Percentiles rank a stretch among this genome's conserved stretches.
Conservation (phyloP, 2,797 vertebrate species). For the Nothura maculosa region DNA sequence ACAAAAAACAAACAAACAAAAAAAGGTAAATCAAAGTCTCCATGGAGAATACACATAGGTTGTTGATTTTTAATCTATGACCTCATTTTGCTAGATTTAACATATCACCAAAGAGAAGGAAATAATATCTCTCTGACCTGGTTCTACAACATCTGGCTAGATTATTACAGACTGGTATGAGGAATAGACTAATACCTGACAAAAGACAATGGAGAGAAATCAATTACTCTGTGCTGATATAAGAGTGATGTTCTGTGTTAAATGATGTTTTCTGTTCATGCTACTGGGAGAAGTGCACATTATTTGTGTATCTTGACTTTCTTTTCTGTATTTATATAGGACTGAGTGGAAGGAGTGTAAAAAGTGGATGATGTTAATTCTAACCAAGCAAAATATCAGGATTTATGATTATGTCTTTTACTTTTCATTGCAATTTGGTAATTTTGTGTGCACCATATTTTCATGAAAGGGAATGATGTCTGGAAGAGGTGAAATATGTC, state of each 20-base stretch:
- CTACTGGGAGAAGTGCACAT: neutral
- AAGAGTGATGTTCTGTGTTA: neutral
- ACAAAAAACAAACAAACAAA: neutral
- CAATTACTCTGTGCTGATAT: neutral
- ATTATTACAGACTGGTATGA: neutral
- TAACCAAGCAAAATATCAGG: neutral
- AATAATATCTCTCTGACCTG: neutral
- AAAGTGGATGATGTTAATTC: neutral
- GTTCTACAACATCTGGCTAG: neutral
- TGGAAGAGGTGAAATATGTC: neutral
- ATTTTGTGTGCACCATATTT: neutral
- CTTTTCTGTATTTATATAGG: neutral
- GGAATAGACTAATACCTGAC: neutral
- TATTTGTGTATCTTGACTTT: neutral
- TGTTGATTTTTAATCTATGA: neutral
- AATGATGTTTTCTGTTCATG: fast-evolving
- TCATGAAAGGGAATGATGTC: neutral
- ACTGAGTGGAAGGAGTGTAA: neutral
- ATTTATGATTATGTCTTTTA: neutral
- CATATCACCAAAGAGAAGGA: neutral
- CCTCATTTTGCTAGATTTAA: neutral
- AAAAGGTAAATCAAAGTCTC: neutral
- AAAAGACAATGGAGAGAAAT: neutral
- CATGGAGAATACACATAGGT: neutral
- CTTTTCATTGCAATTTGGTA: neutral